A percentile compares a stretch with the other conserved stretches of the same genome.
These are phyloP conservation scores for Scaptomyza tumidula DNA, from an alignment of 2,888 invertebrate species.

Conservation along the genomic window DNA sequence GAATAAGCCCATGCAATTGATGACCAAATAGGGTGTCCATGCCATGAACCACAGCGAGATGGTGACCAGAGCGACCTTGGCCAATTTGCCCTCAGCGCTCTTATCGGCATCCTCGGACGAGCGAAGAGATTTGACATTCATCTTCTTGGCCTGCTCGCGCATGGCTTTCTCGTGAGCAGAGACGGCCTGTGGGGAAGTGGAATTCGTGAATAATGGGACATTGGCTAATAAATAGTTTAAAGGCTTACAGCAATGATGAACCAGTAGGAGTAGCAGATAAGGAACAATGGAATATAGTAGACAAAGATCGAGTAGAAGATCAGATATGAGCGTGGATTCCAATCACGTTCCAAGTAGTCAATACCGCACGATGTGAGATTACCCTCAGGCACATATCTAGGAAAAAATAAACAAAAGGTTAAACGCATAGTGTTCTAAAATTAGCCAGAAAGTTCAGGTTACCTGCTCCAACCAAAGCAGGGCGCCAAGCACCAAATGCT, in stretches of 20 bases:
- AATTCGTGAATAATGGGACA: neutral
- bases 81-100: constrained; percentile 94
- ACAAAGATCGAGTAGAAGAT: constrained; percentile 91
- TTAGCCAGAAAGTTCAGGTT: constrained; percentile 85
- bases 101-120: constrained; percentile 91
- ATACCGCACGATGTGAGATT: constrained; percentile 97
- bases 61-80: constrained; percentile 95
- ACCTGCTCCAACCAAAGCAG: constrained; percentile 94
- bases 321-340: constrained; percentile 92
- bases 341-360: constrained; percentile 91
- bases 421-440: neutral
- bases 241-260: constrained; percentile 91
- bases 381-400: constrained; percentile 95
- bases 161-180: constrained; percentile 91
- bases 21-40: constrained; percentile 95
- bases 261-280: constrained; percentile 94
- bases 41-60: constrained; percentile 96
- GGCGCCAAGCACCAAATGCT: constrained; percentile 93
- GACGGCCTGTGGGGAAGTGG: constrained; percentile 54
- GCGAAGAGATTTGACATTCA: constrained; percentile 95
- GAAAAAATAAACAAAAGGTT: too few species aligned
- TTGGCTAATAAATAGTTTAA: neutral
- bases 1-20: constrained; percentile 92
- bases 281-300: constrained; percentile 90
- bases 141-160: constrained; percentile 96